Conservation (phyloP, 2,797 vertebrate species). For the Halcyon smyrnensis region DNA sequence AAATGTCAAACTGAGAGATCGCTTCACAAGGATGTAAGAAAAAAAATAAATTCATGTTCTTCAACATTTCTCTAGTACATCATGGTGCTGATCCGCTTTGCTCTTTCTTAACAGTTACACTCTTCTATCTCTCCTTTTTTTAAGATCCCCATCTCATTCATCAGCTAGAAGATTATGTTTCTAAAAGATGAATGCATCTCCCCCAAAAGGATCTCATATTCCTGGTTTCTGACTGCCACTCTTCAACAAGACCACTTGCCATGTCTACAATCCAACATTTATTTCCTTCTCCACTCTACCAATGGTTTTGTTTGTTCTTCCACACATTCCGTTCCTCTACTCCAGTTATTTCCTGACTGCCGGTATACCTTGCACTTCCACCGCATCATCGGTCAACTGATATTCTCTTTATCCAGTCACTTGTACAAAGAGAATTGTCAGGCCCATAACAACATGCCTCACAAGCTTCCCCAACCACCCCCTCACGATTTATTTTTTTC, state of each 20-base stretch:
- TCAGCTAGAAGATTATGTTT: background rate
- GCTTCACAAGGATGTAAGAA: background rate
- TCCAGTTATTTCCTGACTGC: background rate
- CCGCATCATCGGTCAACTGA: background rate
- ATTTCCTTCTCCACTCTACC: background rate
- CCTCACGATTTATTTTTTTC: background rate
- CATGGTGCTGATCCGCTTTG: background rate
- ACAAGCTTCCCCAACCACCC: conserved; percentile 4
- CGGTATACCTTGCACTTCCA: background rate
- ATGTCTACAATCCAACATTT: background rate
- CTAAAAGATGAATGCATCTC: background rate
- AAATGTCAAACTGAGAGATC: background rate
- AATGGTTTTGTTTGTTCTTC: background rate
- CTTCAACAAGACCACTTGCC: background rate
- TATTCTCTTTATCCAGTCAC: conserved; percentile 21
- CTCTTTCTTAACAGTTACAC: background rate
- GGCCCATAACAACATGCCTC: background rate
- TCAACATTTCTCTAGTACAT: background rate
- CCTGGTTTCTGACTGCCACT: background rate
- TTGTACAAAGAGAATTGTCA: background rate
- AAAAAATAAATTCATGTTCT: background rate
- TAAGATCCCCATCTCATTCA: background rate
- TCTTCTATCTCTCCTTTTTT: background rate
- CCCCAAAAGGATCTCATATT: background rate
- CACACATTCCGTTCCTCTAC: background rate